Evolutionary conservation across 2,113 vertebrate species (phyloP).

Genomic region (Mobula birostris): DNA sequence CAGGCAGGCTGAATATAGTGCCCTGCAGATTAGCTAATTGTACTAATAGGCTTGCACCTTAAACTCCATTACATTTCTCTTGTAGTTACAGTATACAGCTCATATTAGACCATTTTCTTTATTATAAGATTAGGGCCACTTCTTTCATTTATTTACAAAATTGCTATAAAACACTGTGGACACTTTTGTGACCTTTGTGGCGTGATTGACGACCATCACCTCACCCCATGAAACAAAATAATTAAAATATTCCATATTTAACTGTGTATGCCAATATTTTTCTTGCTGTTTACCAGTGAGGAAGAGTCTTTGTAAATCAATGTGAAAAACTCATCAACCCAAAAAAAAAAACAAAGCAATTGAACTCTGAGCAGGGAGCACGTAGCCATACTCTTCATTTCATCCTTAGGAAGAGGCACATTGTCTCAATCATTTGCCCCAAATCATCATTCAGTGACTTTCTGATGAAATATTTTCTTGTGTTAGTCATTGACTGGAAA

Average conservation of each 20-base stretch:
- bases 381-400: background rate
- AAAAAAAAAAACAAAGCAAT: background rate
- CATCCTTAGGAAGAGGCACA: background rate
- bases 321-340: background rate
- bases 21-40: background rate
- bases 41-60: background rate
- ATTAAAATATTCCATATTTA: background rate
- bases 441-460: background rate
- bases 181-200: background rate
- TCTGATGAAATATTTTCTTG: background rate
- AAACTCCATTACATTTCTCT: background rate
- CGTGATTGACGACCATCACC: background rate
- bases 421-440: background rate
- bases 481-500: background rate
- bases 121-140: background rate
- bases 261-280: background rate
- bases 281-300: background rate
- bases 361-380: background rate
- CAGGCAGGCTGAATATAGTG: background rate
- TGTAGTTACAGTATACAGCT: background rate
- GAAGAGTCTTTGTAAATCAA: background rate
- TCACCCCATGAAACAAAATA: background rate
- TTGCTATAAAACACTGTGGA: background rate
- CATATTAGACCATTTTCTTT: background rate
- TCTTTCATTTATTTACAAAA: background rate